Percentiles rank a stretch among this genome's conserved stretches.
Conservation (phyloP, 1,140 invertebrate species). For the Bombus superbus region DNA sequence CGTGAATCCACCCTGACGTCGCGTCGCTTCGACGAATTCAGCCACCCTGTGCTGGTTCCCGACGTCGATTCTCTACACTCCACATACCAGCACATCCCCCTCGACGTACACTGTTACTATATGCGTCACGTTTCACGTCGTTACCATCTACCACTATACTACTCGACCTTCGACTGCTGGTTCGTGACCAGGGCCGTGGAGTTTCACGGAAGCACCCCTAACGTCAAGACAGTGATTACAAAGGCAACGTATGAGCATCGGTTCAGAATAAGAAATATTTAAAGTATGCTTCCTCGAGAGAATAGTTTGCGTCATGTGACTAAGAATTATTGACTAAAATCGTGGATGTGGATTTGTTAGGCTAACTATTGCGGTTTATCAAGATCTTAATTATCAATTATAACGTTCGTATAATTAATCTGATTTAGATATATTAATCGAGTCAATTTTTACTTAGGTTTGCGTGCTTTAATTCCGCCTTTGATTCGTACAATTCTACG, state of each 20-base stretch:
- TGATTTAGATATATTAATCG: neutral
- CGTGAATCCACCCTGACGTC: slow-evolving; percentile 48
- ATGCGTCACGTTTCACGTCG: slow-evolving; percentile 44
- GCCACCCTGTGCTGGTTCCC: slow-evolving; percentile 44
- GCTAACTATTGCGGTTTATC: neutral
- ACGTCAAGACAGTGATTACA: neutral
- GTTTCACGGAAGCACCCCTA: slow-evolving; percentile 11
- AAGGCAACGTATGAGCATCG: neutral
- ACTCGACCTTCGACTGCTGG: slow-evolving; percentile 57
- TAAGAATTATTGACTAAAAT: too few species aligned
- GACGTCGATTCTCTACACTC: slow-evolving; percentile 59
- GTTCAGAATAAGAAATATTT: neutral
- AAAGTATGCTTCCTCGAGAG: neutral
- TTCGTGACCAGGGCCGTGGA: slow-evolving; percentile 52
- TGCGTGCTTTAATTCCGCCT: neutral
- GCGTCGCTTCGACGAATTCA: slow-evolving; percentile 25
- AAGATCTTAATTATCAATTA: neutral
- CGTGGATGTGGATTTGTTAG: neutral
- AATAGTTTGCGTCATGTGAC: neutral
- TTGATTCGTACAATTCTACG: neutral
- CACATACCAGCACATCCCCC: slow-evolving; percentile 55
- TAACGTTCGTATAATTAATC: neutral
- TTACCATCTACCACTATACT: slow-evolving; percentile 49
- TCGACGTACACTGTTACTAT: neutral
- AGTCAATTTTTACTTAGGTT: neutral